Conservation (phyloP, 92 coral and sea anemone genomes). For the Palythoa grandiflora region DNA sequence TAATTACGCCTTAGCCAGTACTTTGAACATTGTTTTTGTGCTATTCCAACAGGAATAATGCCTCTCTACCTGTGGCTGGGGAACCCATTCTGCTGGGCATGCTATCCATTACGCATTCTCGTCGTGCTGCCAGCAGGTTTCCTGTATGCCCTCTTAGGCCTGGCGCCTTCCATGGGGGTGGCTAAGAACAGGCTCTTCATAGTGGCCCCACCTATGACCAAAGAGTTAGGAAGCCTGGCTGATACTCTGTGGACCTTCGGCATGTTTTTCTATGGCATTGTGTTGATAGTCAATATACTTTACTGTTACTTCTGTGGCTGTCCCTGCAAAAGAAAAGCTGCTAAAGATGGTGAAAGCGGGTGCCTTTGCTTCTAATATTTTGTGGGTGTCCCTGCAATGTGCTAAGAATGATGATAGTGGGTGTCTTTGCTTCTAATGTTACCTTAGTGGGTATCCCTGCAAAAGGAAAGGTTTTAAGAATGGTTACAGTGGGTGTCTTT, state of each 20-base stretch:
- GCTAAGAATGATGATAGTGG: conserved; percentile 65
- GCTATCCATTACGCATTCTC: conserved; percentile 90
- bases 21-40: neutral
- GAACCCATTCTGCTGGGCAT: conserved; percentile 98
- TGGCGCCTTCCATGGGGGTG: conserved; percentile 94
- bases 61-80: conserved; percentile 98
- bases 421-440: conserved; percentile 54
- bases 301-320: conserved; percentile 89
- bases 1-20: too few relatives aligned
- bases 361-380: conserved; percentile 65
- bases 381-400: conserved; percentile 84
- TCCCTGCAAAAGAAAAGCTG: conserved; percentile 70
- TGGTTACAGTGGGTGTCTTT: conserved; percentile 62
- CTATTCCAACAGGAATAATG: conserved; percentile 76
- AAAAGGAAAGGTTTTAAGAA: conserved; percentile 64
- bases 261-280: conserved; percentile 91
- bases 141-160: conserved; percentile 83
- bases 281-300: conserved; percentile 68
- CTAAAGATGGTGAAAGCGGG: conserved; percentile 65
- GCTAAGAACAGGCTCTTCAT: conserved; percentile 86
- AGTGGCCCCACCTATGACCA: conserved; percentile 89
- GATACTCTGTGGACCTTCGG: conserved; percentile 98
- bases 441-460: conserved; percentile 83
- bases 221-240: conserved; percentile 86
- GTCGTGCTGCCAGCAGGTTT: conserved; percentile 96